These are phyloP conservation scores for Ceratosolen solmsi DNA, from an alignment of 1,140 invertebrate genomes.

Conservation along the genomic window DNA sequence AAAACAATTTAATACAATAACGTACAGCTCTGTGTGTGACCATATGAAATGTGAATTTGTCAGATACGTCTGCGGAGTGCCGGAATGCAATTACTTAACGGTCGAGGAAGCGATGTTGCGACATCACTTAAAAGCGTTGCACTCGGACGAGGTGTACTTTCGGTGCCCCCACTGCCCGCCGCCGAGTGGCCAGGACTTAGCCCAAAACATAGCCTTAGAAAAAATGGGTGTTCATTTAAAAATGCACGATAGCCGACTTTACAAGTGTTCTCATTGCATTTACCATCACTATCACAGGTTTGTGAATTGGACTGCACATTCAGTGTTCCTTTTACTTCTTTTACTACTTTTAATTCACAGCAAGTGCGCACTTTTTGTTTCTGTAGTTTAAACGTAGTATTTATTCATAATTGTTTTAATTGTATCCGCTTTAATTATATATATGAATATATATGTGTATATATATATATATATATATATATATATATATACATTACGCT, in stretches of 20 bases:
- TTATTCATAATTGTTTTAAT: too few relatives aligned
- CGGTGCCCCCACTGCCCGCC: conserved; percentile 81
- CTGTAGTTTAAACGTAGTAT: too few relatives aligned
- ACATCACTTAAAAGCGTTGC: conserved; percentile 82
- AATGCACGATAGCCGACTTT: conserved; percentile 82
- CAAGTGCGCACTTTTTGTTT: not conserved
- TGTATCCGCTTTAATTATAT: too few relatives aligned
- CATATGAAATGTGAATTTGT: conserved; percentile 48
- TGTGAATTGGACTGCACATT: conserved; percentile 52
- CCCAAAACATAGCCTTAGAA: conserved; percentile 72
- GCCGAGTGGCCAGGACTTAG: conserved; percentile 33
- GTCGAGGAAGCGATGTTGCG: conserved; percentile 82
- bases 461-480: too few relatives aligned
- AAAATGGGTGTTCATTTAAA: conserved; percentile 81
- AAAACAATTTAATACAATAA: too few relatives aligned
- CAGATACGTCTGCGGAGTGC: conserved; percentile 80
- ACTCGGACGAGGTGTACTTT: conserved; percentile 77
- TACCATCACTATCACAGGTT: conserved; percentile 78
- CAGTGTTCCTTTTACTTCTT: conserved; percentile 16
- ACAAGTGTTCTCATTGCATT: conserved; percentile 80
- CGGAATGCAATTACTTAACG: conserved; percentile 81
- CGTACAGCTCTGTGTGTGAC: not conserved
- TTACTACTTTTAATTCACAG: too few relatives aligned
- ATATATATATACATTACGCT: too few relatives aligned
- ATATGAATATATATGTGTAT: too few relatives aligned